Conservation (phyloP, 2,888 invertebrate species). For the Idaea aversata region DNA sequence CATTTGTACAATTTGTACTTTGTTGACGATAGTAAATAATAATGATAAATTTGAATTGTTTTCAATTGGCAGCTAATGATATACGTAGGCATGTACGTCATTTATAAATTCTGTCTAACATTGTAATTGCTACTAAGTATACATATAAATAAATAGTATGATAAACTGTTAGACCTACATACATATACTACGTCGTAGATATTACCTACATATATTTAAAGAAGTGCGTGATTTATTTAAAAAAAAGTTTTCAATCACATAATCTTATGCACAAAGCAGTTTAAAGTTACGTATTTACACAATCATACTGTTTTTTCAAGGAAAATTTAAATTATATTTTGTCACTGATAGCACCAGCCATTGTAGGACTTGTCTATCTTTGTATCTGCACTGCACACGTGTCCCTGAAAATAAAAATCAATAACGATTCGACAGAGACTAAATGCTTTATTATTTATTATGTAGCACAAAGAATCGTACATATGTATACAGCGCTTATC, state of each 20-base stretch:
- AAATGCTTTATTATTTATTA: constrained; percentile 40
- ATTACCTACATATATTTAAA: no score
- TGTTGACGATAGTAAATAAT: background rate
- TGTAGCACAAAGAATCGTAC: constrained; percentile 44
- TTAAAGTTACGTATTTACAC: background rate
- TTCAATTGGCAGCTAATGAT: background rate
- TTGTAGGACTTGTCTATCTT: background rate
- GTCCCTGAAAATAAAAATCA: background rate
- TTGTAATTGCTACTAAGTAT: background rate
- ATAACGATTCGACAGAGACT: constrained; percentile 11
- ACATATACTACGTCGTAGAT: no score
- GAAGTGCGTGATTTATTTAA: no score
- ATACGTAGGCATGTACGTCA: background rate
- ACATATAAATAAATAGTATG: no score
- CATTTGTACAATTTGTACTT: constrained; percentile 4
- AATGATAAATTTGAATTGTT: background rate
- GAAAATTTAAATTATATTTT: background rate
- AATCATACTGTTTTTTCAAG: background rate
- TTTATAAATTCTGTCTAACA: background rate
- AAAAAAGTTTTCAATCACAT: no score
- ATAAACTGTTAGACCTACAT: no score
- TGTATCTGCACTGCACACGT: background rate
- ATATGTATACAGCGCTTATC: constrained; percentile 49
- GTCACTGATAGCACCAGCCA: background rate
- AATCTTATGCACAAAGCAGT: background rate